These are phyloP conservation scores for Plutella xylostella DNA, from an alignment of 2,888 invertebrate species.

Conservation along the genomic window DNA sequence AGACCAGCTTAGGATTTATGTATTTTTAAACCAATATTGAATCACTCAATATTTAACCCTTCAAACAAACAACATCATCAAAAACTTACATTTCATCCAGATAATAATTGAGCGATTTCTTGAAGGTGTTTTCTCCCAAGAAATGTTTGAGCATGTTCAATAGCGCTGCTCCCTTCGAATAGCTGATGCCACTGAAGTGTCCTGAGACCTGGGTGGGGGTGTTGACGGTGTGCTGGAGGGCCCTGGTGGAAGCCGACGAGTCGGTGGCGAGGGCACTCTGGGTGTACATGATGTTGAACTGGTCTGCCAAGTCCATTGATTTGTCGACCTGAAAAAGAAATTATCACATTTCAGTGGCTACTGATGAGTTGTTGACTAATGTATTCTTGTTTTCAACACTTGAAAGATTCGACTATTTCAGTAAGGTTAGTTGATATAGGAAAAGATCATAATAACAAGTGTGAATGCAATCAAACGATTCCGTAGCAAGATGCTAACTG, in stretches of 20 bases:
- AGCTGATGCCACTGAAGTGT: slow-evolving; percentile 77
- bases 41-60: not conserved
- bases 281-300: slow-evolving; percentile 77
- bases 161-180: slow-evolving; percentile 74
- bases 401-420: no score
- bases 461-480: no score
- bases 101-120: slow-evolving; percentile 64
- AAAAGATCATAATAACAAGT: no score
- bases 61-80: not conserved
- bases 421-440: no score
- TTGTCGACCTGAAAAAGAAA: slow-evolving; percentile 34
- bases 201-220: slow-evolving; percentile 71
- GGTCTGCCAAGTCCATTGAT: slow-evolving; percentile 71
- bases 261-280: slow-evolving; percentile 71
- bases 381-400: no score
- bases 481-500: no score
- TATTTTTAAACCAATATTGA: no score
- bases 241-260: slow-evolving; percentile 46
- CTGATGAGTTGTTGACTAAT: no score
- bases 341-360: no score
- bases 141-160: slow-evolving; percentile 76
- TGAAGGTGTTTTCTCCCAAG: slow-evolving; percentile 66
- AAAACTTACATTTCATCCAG: slow-evolving; percentile 53
- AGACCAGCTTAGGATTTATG: not conserved
- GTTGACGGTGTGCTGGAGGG: slow-evolving; percentile 70